Percentiles rank a stretch among this genome's conserved stretches.
Conservation (phyloP, 1,140 invertebrate genomes). For the Leguminivora glycinivorella region DNA sequence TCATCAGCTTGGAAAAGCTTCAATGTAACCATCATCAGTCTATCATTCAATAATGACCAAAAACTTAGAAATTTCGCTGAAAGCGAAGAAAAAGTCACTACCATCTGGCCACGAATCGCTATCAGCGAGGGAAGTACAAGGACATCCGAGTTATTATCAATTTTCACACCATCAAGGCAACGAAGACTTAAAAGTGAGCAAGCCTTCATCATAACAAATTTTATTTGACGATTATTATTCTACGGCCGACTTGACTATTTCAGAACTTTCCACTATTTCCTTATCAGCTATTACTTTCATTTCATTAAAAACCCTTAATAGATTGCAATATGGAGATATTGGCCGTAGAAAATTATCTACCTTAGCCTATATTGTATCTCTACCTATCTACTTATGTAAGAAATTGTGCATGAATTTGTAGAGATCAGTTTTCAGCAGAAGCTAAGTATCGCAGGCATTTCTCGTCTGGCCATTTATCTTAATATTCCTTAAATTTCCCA, state of each 20-base stretch:
- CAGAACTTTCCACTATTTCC: not conserved
- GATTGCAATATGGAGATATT: conserved; percentile 9
- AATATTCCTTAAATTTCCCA: not conserved
- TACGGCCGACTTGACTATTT: conserved; percentile 8
- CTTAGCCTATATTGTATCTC: conserved; percentile 59
- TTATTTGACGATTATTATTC: not conserved
- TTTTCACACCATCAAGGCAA: conserved; percentile 18
- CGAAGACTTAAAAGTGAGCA: conserved; percentile 17
- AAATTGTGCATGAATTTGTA: conserved; percentile 65
- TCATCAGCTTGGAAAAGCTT: conserved; percentile 40
- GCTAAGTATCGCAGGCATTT: conserved; percentile 8
- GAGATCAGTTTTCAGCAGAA: conserved; percentile 24
- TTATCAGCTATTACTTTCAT: not conserved
- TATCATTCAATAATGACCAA: conserved; percentile 15
- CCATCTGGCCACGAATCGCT: not conserved
- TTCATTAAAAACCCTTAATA: conserved; percentile 4
- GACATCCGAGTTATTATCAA: not conserved
- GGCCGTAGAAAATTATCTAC: conserved; percentile 45
- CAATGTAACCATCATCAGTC: conserved; percentile 36
- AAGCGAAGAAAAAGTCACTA: not conserved
- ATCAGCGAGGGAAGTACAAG: conserved; percentile 10
- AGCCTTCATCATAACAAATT: not conserved
- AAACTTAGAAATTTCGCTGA: not conserved
- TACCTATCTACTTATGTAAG: conserved; percentile 71
- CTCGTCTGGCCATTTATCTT: not conserved